Evolutionary conservation across 2,888 invertebrate genomes (phyloP), one percentile per base, ranked within the genome.

Genomic region (Folsomia candida): DNA sequence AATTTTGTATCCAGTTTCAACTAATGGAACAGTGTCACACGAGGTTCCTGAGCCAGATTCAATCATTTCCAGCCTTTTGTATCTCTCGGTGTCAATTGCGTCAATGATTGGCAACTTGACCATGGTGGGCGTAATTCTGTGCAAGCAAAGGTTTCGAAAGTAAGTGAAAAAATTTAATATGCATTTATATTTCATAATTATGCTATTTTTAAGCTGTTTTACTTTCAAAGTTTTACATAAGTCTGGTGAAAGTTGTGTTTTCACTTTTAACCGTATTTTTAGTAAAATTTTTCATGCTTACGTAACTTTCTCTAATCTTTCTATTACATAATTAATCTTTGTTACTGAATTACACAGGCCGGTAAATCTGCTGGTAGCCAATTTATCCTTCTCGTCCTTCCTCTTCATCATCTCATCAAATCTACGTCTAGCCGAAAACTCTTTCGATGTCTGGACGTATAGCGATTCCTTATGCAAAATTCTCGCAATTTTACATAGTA

Each of bases 361-460:
- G 3, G 76, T 76, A 9, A 78, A 78, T 67, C 72, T 74, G 28
- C 65, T 76, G 20, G 74, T 78, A 2, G 78, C 76, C 4, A 78
- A 76, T 69, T 59, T 76, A n/a, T 78, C 78, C 4, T 28, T 76
- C 0, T 68, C 72, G 1, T 73, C 71, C 11, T 24, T 78, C 22
- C 47, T 72, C 22, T 78, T 75, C 71, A 71, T 75, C 4, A 6
- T 78, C 1, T 72, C 73, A 11, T 65, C 75, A 4, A 75, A 76
- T 65, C 51, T 76, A 1, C 64, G 75, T n/a, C 54, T 73, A 18
- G 20, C 68, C 22, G 73, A 73, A 28, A 75, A 73, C 18, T 67
- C 63, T 1, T 68, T 62, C 2, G 59, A 71, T 4, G 20, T 73
- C 1, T 75, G 75, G 75, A 27, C 57, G 2, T 75, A 73, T 58